Percentiles rank a stretch among this genome's conserved stretches.
phyloP scores from a whole-genome alignment of 2,797 vertebrate species.

The Paedocypris micromegethes region DNA sequence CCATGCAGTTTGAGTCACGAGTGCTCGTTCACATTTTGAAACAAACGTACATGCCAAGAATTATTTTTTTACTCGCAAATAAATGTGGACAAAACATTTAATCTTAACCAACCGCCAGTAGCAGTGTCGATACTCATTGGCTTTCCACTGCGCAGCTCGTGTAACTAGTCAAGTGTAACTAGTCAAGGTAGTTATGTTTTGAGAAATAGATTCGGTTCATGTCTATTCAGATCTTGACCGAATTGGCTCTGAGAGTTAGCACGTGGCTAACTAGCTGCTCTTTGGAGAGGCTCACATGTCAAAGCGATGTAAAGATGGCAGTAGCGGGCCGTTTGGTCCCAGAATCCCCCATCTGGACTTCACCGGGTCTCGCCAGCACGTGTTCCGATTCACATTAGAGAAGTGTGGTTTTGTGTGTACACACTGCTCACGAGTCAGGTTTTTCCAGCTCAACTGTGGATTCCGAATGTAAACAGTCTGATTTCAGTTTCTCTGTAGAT shows the following conservation, averaged over 20 bases:
- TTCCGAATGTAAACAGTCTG: no score
- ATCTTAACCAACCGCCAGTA: no score
- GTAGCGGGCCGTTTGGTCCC: neutral
- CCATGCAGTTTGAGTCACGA: neutral
- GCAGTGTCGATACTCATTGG: no score
- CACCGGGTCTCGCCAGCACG: neutral
- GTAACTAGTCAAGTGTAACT: neutral
- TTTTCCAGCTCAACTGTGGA: no score
- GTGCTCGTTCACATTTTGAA: neutral
- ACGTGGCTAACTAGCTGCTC: slow-evolving; percentile 13
- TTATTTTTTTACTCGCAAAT: neutral
- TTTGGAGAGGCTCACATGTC: slow-evolving; percentile 21
- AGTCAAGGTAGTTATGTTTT: neutral
- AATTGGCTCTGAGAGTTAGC: neutral
- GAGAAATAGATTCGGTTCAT: neutral
- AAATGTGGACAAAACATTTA: no score
- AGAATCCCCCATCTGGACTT: neutral
- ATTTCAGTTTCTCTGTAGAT: no score
- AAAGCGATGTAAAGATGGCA: slow-evolving; percentile 22
- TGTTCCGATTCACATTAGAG: neutral
- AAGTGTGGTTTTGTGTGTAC: neutral
- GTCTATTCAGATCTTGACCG: neutral
- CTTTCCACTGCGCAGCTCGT: no score
- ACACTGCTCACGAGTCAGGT: no score
- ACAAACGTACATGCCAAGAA: neutral